Conservation (phyloP, 2,113 vertebrate species). For the Glaucomys volans region DNA sequence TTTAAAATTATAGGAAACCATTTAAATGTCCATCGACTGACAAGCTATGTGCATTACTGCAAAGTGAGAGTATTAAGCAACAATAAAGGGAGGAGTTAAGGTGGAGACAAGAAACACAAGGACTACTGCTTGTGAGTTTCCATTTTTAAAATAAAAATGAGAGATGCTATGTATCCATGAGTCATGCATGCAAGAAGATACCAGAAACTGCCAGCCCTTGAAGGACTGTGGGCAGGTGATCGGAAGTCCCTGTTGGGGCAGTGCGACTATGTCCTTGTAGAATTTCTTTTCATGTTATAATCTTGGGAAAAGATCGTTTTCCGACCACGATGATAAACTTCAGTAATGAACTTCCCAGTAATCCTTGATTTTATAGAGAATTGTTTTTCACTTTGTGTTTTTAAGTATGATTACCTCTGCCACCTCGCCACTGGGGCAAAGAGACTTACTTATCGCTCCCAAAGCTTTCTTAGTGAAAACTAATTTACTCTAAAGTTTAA, state of each 20-base stretch:
- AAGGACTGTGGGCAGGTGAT: not conserved
- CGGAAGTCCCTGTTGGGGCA: no score
- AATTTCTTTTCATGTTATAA: constrained; percentile 1
- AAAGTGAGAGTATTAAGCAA: not conserved
- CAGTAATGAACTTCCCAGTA: not conserved
- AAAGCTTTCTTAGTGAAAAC: constrained; percentile 64
- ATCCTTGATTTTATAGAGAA: constrained; percentile 22
- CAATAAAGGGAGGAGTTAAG: constrained; percentile 3
- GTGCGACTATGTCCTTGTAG: not conserved
- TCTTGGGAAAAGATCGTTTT: not conserved
- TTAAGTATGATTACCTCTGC: not conserved
- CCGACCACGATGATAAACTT: not conserved
- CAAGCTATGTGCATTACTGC: not conserved
- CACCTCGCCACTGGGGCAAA: constrained; percentile 18
- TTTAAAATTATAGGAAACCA: not conserved
- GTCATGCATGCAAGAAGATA: not conserved
- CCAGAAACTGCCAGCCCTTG: not conserved
- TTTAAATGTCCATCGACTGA: not conserved
- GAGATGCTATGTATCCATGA: not conserved
- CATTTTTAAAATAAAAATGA: not conserved
- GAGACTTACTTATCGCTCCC: constrained; percentile 51
- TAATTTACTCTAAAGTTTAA: constrained; percentile 50
- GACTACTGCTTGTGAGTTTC: not conserved
- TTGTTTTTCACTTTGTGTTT: constrained; percentile 14
- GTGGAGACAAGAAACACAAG: not conserved